A percentile compares a stretch with the other conserved stretches of the same genome.
phyloP scores from a whole-genome alignment of 2,888 invertebrate species.

The Prenolepis imparis region DNA sequence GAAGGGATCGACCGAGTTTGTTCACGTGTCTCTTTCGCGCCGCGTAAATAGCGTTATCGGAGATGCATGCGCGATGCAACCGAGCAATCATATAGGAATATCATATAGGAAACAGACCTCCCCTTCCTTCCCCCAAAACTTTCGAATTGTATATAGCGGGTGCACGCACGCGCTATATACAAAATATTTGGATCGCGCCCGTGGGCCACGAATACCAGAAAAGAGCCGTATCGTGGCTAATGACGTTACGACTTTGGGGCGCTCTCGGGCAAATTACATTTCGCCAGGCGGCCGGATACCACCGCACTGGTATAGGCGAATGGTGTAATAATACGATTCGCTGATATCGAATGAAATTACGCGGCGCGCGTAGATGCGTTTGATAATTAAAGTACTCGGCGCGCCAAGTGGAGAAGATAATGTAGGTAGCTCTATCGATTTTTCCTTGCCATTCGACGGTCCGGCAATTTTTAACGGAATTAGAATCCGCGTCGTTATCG shows the following conservation, averaged over 20 bases:
- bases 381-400: conserved; percentile 70
- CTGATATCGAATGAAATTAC: conserved; percentile 72
- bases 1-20: not conserved
- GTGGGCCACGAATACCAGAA: conserved; percentile 67
- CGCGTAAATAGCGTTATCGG: conserved; percentile 69
- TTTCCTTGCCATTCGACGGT: conserved; percentile 15
- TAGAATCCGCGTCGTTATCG: conserved; percentile 8
- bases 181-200: conserved; percentile 67
- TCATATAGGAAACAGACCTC: not conserved
- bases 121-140: not conserved
- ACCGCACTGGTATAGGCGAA: conserved; percentile 49
- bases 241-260: conserved; percentile 74
- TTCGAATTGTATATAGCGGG: no score
- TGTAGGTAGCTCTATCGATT: conserved; percentile 29
- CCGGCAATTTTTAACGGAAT: conserved; percentile 11
- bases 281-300: conserved; percentile 55
- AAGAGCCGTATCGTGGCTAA: conserved; percentile 70
- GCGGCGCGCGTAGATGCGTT: conserved; percentile 63
- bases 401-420: conserved; percentile 63
- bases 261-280: conserved; percentile 76
- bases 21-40: conserved; percentile 38
- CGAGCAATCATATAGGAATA: conserved; percentile 49
- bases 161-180: not conserved
- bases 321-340: conserved; percentile 72
- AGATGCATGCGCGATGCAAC: conserved; percentile 19